Base-by-base conservation (phyloP, 2,797 vertebrate species). In the Labroides dimidiatus region DNA sequence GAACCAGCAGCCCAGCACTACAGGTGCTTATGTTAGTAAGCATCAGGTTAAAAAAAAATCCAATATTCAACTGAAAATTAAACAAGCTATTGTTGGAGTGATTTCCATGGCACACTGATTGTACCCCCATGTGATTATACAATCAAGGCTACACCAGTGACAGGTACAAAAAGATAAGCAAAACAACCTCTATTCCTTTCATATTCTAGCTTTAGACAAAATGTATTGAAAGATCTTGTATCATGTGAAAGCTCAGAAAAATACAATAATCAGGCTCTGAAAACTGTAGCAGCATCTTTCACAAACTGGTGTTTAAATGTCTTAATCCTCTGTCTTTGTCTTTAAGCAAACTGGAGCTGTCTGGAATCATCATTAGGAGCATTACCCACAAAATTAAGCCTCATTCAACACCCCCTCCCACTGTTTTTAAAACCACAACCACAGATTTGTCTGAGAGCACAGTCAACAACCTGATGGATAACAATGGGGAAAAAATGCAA, bases 21-120 rank as follows among this genome's bases (percentile, higher is more conserved):
- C 42, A 60, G 24, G 44, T 47, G 36, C 1, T 51, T 11, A 47
- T 23, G 19, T 23, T 20, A 49, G 24, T 30, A 24, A 49, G 50
- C 49, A 50, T 52, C 47, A 20, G 45, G n/a, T 57, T 60, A 66
- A 53, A 51, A 66, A 53, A 51, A 44, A 44, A 47, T 55, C 19
- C 37, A 45, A 39, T 13, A 54, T 37, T n/a, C 16, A 19, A 8
- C 9, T 37, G 16, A 43, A 49, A 33, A 10, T 20, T 43, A n/a
- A 56, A 27, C 47, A 52, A 23, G 13, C 9, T 12, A 56, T 15
- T 69, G 20, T 24, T 13, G 41, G 24, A 50, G 24, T 4, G 10
- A 23, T 51, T 64, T 69, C 57, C 41, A 56, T 13, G 43, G 12
- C 23, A 19, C 23, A 55, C 13, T 20, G 24, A 21, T 23, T 48